phyloP scores from a whole-genome alignment of 2,888 invertebrate genomes.

The Sinodicranocentrus sp. region DNA sequence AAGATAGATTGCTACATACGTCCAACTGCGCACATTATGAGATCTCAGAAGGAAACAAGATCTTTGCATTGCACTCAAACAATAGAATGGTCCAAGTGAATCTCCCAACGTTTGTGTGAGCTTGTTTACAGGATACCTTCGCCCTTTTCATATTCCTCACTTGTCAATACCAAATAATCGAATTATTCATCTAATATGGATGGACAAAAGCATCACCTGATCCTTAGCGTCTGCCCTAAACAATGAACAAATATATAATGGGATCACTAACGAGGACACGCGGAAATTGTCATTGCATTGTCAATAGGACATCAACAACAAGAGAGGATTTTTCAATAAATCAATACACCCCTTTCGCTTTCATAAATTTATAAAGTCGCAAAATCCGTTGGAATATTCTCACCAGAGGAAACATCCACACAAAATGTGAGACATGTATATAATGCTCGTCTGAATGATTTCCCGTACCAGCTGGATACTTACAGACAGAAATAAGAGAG shows the following conservation, averaged over 20 bases:
- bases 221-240: not conserved
- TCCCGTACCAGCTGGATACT: conserved; percentile 10
- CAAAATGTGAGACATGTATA: no score
- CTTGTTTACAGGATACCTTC: not conserved
- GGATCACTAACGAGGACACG: no score
- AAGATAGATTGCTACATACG: conserved; percentile 75
- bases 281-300: no score
- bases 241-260: no score
- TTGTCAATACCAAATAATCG: conserved; percentile 8
- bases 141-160: not conserved
- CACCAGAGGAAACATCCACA: no score
- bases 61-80: not conserved
- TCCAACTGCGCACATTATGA: conserved; percentile 73
- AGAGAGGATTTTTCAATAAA: no score
- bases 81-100: not conserved
- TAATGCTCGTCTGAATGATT: no score
- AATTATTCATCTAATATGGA: conserved; percentile 5
- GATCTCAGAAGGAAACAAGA: conserved; percentile 44
- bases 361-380: no score
- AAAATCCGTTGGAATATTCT: no score
- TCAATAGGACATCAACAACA: no score
- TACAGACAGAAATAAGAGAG: not conserved
- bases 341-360: no score
- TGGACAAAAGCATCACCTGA: not conserved
- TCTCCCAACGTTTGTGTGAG: no score